Base-by-base conservation (phyloP, 2,797 vertebrate genomes). In the Anolis apletophallus region DNA sequence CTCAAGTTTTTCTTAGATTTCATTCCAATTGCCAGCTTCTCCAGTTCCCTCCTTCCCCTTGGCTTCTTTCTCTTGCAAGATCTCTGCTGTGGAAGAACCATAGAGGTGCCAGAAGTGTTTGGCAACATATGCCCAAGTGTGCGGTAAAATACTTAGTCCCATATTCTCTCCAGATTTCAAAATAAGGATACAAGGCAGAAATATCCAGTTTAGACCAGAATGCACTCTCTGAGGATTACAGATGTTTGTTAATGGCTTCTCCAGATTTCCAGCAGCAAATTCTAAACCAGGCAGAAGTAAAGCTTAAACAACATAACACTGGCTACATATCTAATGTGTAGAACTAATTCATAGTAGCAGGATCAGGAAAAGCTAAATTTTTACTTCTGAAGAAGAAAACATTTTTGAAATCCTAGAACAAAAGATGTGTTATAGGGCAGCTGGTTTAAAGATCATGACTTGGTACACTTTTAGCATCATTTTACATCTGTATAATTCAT, bases 181-280 rank as follows among this genome's bases (percentile, higher is more conserved):
- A 11, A 17, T 19, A 6, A 0, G 50, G 84, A 82, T 85, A 77
- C 80, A 79, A 85, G 59, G 46, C 46, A 83, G 67, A 84, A 92
- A 85, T 0, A 16, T 36, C 87, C 3, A 87, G 32, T 3, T 21
- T n/a, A 80, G 67, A 80, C 34, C 1, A 57, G 80, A 59, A 68
- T 68, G 0, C 19, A 74, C 74, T 88, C 78, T 57, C 80, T 21
- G 52, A 81, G 26, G 46, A 9, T 61, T 87, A 9, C 2, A 81
- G 36, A 16, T 91, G 50, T 78, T 77, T 89, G 83, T 54, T 87
- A 3, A 77, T 88, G 88, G 7, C n/a, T 88, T 87, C 36, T 29
- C 14, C 73, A 84, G 46, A 54, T 74, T 81, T 1, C 0, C 54
- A 73, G 81, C 19, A 86, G 34, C 59, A 55, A 68, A 59, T 11